Conservation (phyloP, 1,140 invertebrate species). For the Yoshiicerus persimilis region DNA sequence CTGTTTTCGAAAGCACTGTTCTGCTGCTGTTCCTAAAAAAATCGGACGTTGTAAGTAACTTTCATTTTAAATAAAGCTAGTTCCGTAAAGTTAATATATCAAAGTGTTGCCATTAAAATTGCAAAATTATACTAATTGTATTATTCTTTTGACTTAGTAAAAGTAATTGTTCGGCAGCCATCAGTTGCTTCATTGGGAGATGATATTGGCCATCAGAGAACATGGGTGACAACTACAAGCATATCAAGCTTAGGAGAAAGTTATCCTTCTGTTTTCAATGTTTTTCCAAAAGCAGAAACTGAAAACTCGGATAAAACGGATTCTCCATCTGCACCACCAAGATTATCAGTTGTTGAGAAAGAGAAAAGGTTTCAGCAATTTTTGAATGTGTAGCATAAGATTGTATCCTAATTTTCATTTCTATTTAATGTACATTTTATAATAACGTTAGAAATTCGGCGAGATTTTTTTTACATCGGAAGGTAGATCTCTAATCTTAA, state of each 20-base stretch:
- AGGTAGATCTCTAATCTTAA: too few relatives aligned
- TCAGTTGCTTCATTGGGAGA: neutral
- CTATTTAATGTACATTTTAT: too few relatives aligned
- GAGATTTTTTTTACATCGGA: too few relatives aligned
- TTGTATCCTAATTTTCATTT: too few relatives aligned
- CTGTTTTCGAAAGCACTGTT: neutral
- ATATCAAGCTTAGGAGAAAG: neutral
- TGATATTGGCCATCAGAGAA: neutral
- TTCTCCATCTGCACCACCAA: too few relatives aligned
- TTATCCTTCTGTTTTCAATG: neutral
- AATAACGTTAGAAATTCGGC: too few relatives aligned
- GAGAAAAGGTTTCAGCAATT: too few relatives aligned
- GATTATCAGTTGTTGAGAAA: too few relatives aligned
- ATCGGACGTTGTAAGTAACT: neutral
- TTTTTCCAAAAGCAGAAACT: neutral
- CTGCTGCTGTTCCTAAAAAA: neutral
- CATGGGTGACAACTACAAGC: neutral
- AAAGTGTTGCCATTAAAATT: too few relatives aligned
- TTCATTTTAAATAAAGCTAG: too few relatives aligned
- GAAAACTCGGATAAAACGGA: neutral
- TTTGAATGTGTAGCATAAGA: too few relatives aligned
- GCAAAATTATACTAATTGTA: neutral
- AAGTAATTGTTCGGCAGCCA: neutral
- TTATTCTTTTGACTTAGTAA: neutral
- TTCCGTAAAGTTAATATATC: too few relatives aligned